Percentiles rank a stretch among this genome's conserved stretches.
These are phyloP conservation scores for Phataginus tricuspis DNA, from an alignment of 2,797 vertebrate species.

Conservation along the genomic window DNA sequence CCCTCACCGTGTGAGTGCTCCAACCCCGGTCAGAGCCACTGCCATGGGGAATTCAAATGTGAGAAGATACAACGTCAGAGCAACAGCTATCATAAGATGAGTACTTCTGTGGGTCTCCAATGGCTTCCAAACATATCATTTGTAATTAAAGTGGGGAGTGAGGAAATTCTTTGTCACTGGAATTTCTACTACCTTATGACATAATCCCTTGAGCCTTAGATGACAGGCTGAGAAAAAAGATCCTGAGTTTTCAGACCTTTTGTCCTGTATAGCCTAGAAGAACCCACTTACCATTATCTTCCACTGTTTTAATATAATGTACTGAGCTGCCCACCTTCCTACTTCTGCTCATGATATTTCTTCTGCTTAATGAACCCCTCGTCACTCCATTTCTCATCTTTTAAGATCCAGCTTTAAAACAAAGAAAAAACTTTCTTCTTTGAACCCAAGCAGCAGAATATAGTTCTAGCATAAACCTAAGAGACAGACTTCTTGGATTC, in stretches of 20 bases:
- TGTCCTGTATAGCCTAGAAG: not conserved
- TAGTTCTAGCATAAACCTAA: not conserved
- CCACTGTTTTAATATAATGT: not conserved
- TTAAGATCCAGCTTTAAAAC: not conserved
- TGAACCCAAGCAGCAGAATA: not conserved
- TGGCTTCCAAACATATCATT: not conserved
- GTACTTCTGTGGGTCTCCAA: not conserved
- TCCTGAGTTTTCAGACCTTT: not conserved
- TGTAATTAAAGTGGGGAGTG: slow-evolving; percentile 43
- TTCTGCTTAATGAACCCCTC: not conserved
- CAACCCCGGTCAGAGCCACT: not conserved
- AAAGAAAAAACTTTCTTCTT: not conserved
- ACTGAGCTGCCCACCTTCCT: not conserved
- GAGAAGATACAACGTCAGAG: not conserved
- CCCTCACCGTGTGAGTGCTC: not conserved
- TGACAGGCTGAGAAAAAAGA: not conserved
- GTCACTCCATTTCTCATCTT: not conserved
- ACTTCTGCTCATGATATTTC: not conserved
- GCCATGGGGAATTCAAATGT: not conserved
- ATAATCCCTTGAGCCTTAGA: not conserved
- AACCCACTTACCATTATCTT: not conserved
- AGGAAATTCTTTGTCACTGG: not conserved
- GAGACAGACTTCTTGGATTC: not conserved
- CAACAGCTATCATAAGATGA: not conserved
- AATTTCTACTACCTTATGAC: not conserved